Evolutionary conservation across 2,797 vertebrate species (phyloP).

Genomic region (Tokudaia muenninki): DNA sequence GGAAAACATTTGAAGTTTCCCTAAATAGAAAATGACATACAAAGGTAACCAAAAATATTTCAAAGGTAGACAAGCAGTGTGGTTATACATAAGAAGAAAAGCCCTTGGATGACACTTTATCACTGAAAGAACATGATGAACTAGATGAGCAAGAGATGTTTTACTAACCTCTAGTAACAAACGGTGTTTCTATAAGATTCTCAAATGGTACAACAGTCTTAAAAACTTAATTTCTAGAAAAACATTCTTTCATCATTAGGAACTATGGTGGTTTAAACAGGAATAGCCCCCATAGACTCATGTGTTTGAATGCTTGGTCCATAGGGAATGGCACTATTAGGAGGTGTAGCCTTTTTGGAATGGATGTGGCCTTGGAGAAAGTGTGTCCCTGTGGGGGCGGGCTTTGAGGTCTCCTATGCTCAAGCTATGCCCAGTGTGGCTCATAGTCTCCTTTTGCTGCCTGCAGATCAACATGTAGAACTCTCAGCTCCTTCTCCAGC

Average conservation of each 20-base stretch:
- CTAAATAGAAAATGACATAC: slow-evolving; percentile 73
- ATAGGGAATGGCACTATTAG: not conserved
- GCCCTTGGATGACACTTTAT: not conserved
- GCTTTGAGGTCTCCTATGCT: not conserved
- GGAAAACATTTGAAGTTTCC: slow-evolving; percentile 55
- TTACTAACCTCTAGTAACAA: not conserved
- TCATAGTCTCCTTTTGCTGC: not conserved
- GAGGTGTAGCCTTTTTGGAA: not conserved
- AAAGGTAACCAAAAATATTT: slow-evolving; percentile 65
- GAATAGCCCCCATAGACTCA: not conserved
- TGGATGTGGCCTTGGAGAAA: not conserved
- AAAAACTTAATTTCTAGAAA: slow-evolving; percentile 44
- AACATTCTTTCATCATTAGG: not conserved
- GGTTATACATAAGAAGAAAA: slow-evolving; percentile 12
- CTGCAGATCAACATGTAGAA: not conserved
- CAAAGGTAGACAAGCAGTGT: not conserved
- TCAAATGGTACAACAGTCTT: not conserved
- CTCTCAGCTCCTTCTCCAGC: not conserved
- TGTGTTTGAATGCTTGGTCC: not conserved
- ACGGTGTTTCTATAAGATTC: not conserved
- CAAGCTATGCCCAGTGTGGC: not conserved
- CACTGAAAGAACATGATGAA: not conserved
- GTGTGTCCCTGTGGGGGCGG: not conserved
- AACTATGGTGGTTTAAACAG: not conserved
- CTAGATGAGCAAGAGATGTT: not conserved